Percentiles rank a stretch among this genome's conserved stretches.
phyloP scores from a whole-genome alignment of 92 coral and sea anemone species.

The Palythoa heliodiscus region DNA sequence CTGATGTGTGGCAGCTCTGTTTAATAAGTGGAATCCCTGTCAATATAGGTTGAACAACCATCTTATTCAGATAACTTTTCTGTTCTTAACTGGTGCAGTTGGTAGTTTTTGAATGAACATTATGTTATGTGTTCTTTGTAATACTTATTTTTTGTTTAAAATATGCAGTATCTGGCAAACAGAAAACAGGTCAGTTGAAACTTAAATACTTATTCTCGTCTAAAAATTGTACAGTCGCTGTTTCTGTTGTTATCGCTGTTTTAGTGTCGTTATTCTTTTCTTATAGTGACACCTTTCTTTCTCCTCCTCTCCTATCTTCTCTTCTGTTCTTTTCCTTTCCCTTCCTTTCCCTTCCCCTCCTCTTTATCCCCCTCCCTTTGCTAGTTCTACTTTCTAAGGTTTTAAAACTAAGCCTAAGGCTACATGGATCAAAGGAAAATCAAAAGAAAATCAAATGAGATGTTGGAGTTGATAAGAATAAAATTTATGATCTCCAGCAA shows the following conservation, averaged over 20 bases:
- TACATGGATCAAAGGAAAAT: too few relatives aligned
- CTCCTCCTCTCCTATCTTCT: too few relatives aligned
- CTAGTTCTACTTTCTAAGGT: neutral
- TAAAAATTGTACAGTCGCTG: neutral
- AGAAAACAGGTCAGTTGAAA: constrained; percentile 67
- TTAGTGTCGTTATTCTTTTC: neutral
- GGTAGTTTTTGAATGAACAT: neutral
- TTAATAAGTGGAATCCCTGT: too few relatives aligned
- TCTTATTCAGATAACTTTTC: too few relatives aligned
- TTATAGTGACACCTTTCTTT: too few relatives aligned
- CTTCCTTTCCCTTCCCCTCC: neutral
- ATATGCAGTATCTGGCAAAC: constrained; percentile 75
- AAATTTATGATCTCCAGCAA: too few relatives aligned
- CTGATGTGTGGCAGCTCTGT: too few relatives aligned
- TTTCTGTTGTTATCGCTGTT: neutral
- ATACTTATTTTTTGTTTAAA: neutral
- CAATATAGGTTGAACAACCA: too few relatives aligned
- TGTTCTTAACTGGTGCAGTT: too few relatives aligned
- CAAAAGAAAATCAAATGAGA: too few relatives aligned
- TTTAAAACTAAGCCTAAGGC: neutral
- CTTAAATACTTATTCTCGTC: neutral
- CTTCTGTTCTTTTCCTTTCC: too few relatives aligned
- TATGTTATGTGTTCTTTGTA: neutral
- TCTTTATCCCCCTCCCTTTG: neutral
- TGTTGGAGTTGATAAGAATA: neutral